Base-by-base conservation (phyloP, 2,797 vertebrate species). In the Brotogeris chrysoptera region DNA sequence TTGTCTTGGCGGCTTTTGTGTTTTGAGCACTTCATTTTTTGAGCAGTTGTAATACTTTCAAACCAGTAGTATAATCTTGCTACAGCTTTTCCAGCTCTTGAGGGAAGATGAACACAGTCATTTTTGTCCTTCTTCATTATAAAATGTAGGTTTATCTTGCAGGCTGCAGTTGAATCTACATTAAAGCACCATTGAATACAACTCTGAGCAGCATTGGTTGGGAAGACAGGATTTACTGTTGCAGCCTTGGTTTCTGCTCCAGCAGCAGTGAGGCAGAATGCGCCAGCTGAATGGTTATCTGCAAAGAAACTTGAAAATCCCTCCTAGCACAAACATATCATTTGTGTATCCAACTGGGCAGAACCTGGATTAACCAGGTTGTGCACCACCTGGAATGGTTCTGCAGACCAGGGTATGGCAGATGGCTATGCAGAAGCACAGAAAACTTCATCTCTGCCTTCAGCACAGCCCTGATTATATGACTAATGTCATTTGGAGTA, bases 371-470 rank as follows among this genome's bases (percentile, higher is more conserved):
- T 70, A 49, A 66, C 30, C 86, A 94, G 69, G 72, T 41, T 93
- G 73, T 72, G 38, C 49, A 72, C 89, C 95, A 92, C 92, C 85
- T 96, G 95, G 91, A 78, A 88, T 0, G 5, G 24, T 65, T 91
- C 71, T 20, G 20, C 34, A 50, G 55, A 88, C 55, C 17, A 6
- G 57, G 44, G 16, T 79, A 46, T 23, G 72, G 41, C 92, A 95
- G 97, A 92, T 97, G 80, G 92, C 53, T 74, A 55, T 82, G 36
- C 50, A 87, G 47, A 72, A 92, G 53, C 46, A 85, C 50, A 53
- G 77, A 60, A 87, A 73, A 3, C 19, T 81, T 86, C 16, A 6
- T 86, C 44, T 52, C 55, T 91, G 90, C 90, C 69, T 86, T 89
- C 49, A 92, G 80, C 78, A 41, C 36, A 78, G 46, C 32, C 60